Conservation (phyloP, 1,140 invertebrate genomes). For the Trachymyrmex septentrionalis region DNA sequence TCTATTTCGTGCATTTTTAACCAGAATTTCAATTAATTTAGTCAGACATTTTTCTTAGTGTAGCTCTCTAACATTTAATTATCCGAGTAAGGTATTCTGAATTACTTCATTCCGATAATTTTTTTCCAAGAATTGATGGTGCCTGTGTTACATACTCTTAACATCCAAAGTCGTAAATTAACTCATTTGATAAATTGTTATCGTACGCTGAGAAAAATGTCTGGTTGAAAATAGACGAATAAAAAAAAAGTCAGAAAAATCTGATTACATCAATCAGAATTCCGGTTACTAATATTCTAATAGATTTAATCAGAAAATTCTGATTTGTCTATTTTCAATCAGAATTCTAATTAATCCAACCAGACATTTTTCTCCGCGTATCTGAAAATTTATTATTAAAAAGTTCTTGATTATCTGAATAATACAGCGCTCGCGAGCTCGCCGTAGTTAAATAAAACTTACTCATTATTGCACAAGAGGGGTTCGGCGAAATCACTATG, state of each 20-base stretch:
- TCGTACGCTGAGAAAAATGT: no score
- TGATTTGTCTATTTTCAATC: no score
- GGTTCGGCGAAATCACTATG: background rate
- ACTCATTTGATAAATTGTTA: constrained; percentile 18
- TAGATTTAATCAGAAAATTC: no score
- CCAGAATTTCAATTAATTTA: no score
- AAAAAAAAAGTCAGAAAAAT: no score
- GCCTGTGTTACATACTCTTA: background rate
- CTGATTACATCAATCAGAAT: no score
- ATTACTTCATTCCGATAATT: background rate
- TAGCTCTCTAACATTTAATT: background rate
- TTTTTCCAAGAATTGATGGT: background rate
- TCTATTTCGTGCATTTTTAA: no score
- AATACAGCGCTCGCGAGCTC: background rate
- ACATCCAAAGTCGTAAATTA: background rate
- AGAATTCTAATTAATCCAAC: no score
- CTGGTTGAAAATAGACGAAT: no score
- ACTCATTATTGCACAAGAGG: constrained; percentile 2
- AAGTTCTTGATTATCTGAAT: constrained; percentile 4
- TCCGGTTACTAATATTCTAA: no score
- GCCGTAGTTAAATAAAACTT: background rate
- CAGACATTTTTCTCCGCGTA: constrained; percentile 3
- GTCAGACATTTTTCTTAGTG: no score
- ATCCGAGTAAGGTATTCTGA: background rate
- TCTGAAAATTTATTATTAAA: constrained; percentile 32